These are phyloP conservation scores for Molothrus aeneus DNA, from an alignment of 2,797 vertebrate species.

Conservation along the genomic window DNA sequence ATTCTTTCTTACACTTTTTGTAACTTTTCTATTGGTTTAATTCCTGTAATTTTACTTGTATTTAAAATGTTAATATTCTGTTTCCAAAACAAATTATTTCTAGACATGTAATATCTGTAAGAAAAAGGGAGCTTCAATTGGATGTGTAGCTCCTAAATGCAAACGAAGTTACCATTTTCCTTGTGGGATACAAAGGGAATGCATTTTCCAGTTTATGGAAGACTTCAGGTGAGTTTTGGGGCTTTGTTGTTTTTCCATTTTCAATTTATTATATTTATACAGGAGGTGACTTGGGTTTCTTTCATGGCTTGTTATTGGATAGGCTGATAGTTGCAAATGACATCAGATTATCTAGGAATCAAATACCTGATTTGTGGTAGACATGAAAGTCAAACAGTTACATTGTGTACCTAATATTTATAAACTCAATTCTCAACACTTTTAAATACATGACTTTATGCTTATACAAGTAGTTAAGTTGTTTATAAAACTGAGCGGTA, in stretches of 20 bases:
- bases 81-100: conserved; percentile 32
- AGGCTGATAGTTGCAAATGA: not conserved
- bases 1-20: not conserved
- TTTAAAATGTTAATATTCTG: not conserved
- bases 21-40: not conserved
- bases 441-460: not conserved
- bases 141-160: conserved; percentile 87
- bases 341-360: not conserved
- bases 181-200: conserved; percentile 84
- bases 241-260: not conserved
- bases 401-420: not conserved
- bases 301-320: not conserved
- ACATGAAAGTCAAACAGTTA: not conserved
- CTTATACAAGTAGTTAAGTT: not conserved
- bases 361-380: not conserved
- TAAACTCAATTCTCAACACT: not conserved
- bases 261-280: not conserved
- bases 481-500: not conserved
- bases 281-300: not conserved
- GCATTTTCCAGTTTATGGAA: conserved; percentile 90
- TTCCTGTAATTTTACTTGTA: not conserved
- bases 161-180: conserved; percentile 89
- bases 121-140: conserved; percentile 89
- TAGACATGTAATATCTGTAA: conserved; percentile 88
- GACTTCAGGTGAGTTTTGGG: conserved; percentile 85